phyloP scores from a whole-genome alignment of 2,113 vertebrate genomes.

The Isurus oxyrinchus region DNA sequence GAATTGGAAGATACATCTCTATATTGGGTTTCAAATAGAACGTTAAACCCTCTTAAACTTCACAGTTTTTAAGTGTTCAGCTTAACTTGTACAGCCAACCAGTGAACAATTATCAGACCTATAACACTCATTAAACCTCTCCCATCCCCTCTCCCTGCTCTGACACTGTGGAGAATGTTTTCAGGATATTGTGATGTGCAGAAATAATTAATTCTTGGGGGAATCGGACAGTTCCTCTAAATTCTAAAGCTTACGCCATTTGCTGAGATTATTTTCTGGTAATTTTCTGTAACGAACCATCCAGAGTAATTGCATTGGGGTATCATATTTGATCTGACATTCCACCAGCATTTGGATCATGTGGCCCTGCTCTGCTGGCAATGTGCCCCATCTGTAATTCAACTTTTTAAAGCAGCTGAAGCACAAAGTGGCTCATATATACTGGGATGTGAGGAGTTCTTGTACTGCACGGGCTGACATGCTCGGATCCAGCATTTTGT shows the following conservation, averaged over 20 bases:
- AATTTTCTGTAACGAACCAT: slow-evolving; percentile 8
- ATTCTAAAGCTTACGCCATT: not conserved
- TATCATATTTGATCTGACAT: slow-evolving; percentile 5
- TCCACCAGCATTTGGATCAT: slow-evolving; percentile 9
- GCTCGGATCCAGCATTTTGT: not conserved
- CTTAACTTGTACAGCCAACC: not conserved
- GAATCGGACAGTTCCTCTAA: not conserved
- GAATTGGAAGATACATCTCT: not conserved
- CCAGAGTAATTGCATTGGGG: not conserved
- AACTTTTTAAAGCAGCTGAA: not conserved
- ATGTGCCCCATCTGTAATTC: not conserved
- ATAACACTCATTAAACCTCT: not conserved
- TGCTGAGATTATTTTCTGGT: slow-evolving; percentile 13
- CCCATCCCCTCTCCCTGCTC: not conserved
- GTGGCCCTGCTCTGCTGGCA: not conserved
- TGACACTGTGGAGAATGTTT: slow-evolving; percentile 7
- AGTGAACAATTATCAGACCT: not conserved
- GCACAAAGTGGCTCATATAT: not conserved
- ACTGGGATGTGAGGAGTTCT: not conserved
- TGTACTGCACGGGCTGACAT: not conserved
- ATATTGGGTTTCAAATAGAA: not conserved
- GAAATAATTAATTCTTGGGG: slow-evolving; percentile 35
- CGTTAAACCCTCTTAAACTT: not conserved
- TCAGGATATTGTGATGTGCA: slow-evolving; percentile 3
- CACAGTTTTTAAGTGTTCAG: not conserved